Evolutionary conservation across 2,797 vertebrate genomes (phyloP), one percentile per base, ranked within the genome.

Genomic region (Mormyrops attenuatus): DNA sequence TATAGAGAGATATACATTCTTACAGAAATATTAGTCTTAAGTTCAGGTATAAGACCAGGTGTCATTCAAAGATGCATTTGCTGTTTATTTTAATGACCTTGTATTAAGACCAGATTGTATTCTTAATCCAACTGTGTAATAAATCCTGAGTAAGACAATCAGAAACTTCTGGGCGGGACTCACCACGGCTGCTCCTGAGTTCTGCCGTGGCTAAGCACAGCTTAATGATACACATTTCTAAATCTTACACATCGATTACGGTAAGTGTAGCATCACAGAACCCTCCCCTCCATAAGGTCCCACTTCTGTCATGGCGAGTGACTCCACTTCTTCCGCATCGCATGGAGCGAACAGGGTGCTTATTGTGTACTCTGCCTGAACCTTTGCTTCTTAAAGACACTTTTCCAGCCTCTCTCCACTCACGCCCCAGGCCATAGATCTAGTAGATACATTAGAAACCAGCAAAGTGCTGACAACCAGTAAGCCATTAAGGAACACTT

Each of bases 401-500:
- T 44, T 82, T 20, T 41, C 77, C 77, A 82, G 26, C 13, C 22
- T 26, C 22, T 15, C 50, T 86, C 50, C 60, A 63, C 60, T 63
- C 60, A 63, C 50, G 15, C 44, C 88, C 11, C 69, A 34, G 22
- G 8, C 9, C 63, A 63, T 49, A 60, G 55, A 89, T 63, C 77
- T 47, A 50, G 26, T 49, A 63, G 69, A 82, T 53, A 69, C 20
- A 69, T 89, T 89, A 5, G 34, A 84, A 89, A 84, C 47, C 44
- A 66, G 57, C 20, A 57, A 85, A 89, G 57, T 50, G 82, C 55
- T 89, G 89, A 86, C 82, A 89, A 85, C 89, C 49, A 38, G 47
- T 17, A 86, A 85, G 44, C 85, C 66, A 89, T 89, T 89, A 88
- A 88, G 77, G 30, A 82, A 52, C 89, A 88, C 85, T 90, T 90